Conservation (phyloP, 2,888 invertebrate species). For the Ceramica pisi region DNA sequence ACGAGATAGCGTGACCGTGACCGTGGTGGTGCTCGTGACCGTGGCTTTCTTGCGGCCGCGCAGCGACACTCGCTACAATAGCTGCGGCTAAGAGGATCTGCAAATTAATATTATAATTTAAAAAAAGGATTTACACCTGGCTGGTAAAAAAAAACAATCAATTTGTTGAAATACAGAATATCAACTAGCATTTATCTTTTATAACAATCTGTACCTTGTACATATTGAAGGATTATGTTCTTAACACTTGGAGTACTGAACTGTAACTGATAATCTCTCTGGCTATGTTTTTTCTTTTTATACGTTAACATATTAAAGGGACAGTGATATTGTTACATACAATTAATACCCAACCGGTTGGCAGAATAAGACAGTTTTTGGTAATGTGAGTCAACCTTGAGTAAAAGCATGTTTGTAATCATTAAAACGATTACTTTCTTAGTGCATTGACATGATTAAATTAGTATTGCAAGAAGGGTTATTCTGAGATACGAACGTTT, state of each 20-base stretch:
- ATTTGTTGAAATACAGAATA: too few species aligned
- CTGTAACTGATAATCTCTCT: conserved; percentile 45
- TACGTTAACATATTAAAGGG: conserved; percentile 36
- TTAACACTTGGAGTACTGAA: conserved; percentile 27
- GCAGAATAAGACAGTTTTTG: conserved; percentile 23
- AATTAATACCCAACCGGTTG: conserved; percentile 32
- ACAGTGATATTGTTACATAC: neutral
- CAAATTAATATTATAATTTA: too few species aligned
- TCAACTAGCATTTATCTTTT: neutral
- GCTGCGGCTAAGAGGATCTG: conserved; percentile 34
- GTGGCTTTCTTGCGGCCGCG: too few species aligned
- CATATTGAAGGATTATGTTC: conserved; percentile 50
- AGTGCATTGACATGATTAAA: conserved; percentile 7
- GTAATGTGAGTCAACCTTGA: conserved; percentile 37
- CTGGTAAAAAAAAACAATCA: too few species aligned
- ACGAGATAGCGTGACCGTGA: too few species aligned
- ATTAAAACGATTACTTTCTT: conserved; percentile 30
- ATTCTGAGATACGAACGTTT: neutral
- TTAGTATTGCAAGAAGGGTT: neutral
- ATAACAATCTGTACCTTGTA: conserved; percentile 32
- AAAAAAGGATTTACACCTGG: too few species aligned
- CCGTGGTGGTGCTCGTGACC: too few species aligned
- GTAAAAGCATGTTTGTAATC: neutral
- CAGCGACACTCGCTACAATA: too few species aligned
- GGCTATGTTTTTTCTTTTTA: conserved; percentile 47